Base-by-base conservation (phyloP, 2,113 vertebrate species). In the Piprites chloris region DNA sequence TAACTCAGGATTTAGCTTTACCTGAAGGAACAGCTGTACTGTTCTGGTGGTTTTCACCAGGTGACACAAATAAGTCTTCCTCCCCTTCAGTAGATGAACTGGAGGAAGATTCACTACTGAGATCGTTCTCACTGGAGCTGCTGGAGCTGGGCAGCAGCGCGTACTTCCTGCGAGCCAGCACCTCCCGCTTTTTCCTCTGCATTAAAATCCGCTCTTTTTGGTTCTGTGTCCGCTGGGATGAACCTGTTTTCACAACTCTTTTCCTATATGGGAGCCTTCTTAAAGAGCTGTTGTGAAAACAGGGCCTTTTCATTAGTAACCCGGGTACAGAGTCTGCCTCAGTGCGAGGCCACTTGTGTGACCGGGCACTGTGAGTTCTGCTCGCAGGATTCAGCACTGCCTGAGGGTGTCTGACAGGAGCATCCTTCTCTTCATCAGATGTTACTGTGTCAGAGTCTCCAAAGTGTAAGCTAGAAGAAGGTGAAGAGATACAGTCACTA, bases 371-470 rank as follows among this genome's bases (percentile, higher is more conserved):
- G 17, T 98, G 98, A 98, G 98, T 99, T 97, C 99, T 99, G 88
- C 98, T 97, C 44, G 97, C 92, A 62, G 96, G 52, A 84, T 63
- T 98, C 95, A 99, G 63, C 83, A 98, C 95, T 35, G 98, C 90
- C 94, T 98, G 98, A 78, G 98, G 78, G 94, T 98, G 98, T 95
- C 97, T 96, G 32, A 97, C 95, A 37, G 98, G 90, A 91, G 85
- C 85, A 93, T 98, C 98, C 73, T 98, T 98, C 53, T 99, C 99
- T 37, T 99, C 99, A 83, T 99, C 99, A 6, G 99, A 99, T 82
- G 98, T 99, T 52, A 99, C 98, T 22, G 99, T 99, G 96, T 99
- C 99, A 3, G 99, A 99, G 96, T 99, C 99, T 82, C 99, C 99
- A 72, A 99, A 99, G 94, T 98, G 98, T 85, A 99, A 96, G 96